Base-by-base conservation (phyloP, 2,797 vertebrate genomes). In the Sebastiscus tertius region DNA sequence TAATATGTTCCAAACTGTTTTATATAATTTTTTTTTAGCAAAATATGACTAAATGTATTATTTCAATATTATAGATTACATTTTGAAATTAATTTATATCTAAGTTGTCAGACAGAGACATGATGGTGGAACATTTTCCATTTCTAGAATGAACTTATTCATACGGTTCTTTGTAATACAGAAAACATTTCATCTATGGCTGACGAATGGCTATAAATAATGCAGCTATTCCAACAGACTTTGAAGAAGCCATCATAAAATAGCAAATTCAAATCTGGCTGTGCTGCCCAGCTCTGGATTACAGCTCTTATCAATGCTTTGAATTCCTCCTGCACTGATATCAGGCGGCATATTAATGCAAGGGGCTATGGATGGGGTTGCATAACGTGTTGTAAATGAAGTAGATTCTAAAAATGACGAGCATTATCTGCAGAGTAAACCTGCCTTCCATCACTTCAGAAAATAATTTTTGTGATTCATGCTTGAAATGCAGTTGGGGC, bases 191-290 rank as follows among this genome's bases (percentile, higher is more conserved):
- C 8, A 77, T 78, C 31, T n/a, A 24, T 78, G 62, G 18, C 59
- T 69, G 67, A 62, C 18, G 2, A 60, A 18, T 27, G 39, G 58
- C 29, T 83, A 72, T 81, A 69, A 79, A 79, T 83, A 80, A 72
- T 81, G 8, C 24, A 79, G 65, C 55, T 58, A 18, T 42, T 49
- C 66, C 60, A 52, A 36, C 58, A 55, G 66, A 56, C 26, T 62
- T n/a, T 52, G 12, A 62, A 59, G 20, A 72, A 24, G 33, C 20
- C 68, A 59, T 74, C 36, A 71, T 66, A 62, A 73, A 76, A 77
- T 26, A 67, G 16, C 18, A 49, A 73, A 73, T 72, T 81, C 13
- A 75, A 65, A 78, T 66, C 22, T 61, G 70, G 3, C 60, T 55
- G 14, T 24, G 33, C 42, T 60, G 56, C 34, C n/a, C 26, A 34